A percentile compares a stretch with the other conserved stretches of the same genome.
Evolutionary conservation across 2,888 invertebrate genomes (phyloP).

Genomic region (Cybosia mesomella): DNA sequence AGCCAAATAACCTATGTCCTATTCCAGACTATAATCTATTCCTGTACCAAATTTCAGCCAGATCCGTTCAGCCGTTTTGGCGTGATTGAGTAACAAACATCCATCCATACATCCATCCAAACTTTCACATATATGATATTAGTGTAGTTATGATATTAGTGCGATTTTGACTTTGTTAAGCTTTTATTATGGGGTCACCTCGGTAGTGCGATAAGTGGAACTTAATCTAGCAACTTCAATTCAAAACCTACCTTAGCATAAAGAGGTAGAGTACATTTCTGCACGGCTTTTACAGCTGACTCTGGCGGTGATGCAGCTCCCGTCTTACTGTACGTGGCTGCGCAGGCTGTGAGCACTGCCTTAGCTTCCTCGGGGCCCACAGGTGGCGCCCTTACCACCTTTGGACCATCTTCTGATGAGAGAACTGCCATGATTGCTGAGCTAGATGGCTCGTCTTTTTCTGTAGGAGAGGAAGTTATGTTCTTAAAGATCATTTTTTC

Average conservation of each 20-base stretch:
- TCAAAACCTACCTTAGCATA: constrained; percentile 87
- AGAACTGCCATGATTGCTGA: constrained; percentile 84
- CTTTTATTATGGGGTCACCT: not conserved
- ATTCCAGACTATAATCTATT: too few relatives aligned
- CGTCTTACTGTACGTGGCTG: constrained; percentile 76
- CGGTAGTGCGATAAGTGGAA: not conserved
- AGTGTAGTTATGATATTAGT: too few relatives aligned
- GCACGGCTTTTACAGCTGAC: constrained; percentile 88
- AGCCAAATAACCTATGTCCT: too few relatives aligned
- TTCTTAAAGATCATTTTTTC: not conserved
- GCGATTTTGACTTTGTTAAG: too few relatives aligned
- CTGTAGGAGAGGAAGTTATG: constrained; percentile 46
- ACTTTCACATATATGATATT: too few relatives aligned
- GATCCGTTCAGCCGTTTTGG: too few relatives aligned
- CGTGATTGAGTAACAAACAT: too few relatives aligned
- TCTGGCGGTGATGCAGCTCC: constrained; percentile 88
- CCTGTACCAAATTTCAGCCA: too few relatives aligned
- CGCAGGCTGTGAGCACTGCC: constrained; percentile 76
- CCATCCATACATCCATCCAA: too few relatives aligned
- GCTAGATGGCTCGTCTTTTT: constrained; percentile 79
- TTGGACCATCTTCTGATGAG: constrained; percentile 80
- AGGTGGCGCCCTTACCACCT: constrained; percentile 77
- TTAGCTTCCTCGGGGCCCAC: constrained; percentile 78
- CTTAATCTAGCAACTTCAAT: not conserved
- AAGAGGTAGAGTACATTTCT: constrained; percentile 89